phyloP scores from a whole-genome alignment of 1,140 invertebrate species.

The Camponotus vicinus region DNA sequence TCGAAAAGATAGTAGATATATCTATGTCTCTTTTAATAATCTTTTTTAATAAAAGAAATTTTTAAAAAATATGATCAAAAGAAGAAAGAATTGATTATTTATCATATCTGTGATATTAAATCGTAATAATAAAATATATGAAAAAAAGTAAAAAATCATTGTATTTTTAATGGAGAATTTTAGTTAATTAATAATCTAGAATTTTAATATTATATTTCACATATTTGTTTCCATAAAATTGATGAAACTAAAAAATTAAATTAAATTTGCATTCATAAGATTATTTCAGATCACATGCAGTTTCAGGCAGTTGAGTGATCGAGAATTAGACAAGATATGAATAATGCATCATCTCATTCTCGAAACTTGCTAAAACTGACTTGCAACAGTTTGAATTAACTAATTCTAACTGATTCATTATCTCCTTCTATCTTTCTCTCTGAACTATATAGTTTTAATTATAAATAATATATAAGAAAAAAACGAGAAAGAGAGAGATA shows the following conservation, averaged over 20 bases:
- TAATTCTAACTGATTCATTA: not conserved
- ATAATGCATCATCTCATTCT: not conserved
- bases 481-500: not conserved
- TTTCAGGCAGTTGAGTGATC: not conserved
- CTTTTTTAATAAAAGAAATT: not conserved
- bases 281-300: not conserved
- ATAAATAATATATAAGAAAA: not conserved
- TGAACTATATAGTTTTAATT: not conserved
- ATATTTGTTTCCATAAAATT: not conserved
- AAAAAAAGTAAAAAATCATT: too few species aligned
- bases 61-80: not conserved
- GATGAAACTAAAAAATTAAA: not conserved
- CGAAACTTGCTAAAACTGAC: not conserved
- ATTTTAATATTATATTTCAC: too few species aligned
- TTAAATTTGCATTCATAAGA: not conserved
- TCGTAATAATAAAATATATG: too few species aligned
- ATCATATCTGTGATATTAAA: too few species aligned
- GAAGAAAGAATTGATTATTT: too few species aligned
- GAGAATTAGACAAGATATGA: not conserved
- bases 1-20: not conserved
- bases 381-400: slow-evolving; percentile 5
- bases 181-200: too few species aligned
- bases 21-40: too few species aligned
- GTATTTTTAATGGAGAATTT: too few species aligned
- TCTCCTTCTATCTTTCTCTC: not conserved